Evolutionary conservation across 2,888 invertebrate genomes (phyloP).

Genomic region (Autographa pulchrina): DNA sequence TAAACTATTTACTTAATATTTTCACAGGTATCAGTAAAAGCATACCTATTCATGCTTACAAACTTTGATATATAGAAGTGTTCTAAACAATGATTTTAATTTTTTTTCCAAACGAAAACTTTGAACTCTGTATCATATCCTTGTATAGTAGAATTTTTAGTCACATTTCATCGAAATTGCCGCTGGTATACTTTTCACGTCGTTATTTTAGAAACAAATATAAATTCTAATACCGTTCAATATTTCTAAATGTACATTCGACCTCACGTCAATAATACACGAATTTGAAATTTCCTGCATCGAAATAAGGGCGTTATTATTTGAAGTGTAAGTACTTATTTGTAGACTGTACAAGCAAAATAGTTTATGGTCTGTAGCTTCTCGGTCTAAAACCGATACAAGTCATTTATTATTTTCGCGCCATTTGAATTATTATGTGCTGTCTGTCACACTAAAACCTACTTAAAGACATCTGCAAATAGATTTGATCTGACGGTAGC

Average conservation of each 20-base stretch:
- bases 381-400: constrained; percentile 58
- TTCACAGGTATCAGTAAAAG: too few species aligned
- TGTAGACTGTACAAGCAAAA: constrained; percentile 13
- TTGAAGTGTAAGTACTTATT: neutral
- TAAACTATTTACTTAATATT: too few species aligned
- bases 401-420: constrained; percentile 59
- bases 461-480: constrained; percentile 34
- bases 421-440: constrained; percentile 58
- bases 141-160: too few species aligned
- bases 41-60: too few species aligned
- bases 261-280: neutral
- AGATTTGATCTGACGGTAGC: constrained; percentile 45
- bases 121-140: too few species aligned
- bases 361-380: constrained; percentile 45
- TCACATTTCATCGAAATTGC: neutral
- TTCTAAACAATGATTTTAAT: too few species aligned
- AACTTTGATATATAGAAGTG: too few species aligned
- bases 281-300: neutral
- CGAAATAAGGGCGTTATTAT: neutral
- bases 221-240: constrained; percentile 5
- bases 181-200: constrained; percentile 15
- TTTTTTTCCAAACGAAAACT: too few species aligned
- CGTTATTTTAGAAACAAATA: constrained; percentile 19
- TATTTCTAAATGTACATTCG: constrained; percentile 12
- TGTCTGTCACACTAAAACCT: constrained; percentile 52